Base-by-base conservation (phyloP, 2,888 invertebrate genomes). In the Agonopterix arenella region DNA sequence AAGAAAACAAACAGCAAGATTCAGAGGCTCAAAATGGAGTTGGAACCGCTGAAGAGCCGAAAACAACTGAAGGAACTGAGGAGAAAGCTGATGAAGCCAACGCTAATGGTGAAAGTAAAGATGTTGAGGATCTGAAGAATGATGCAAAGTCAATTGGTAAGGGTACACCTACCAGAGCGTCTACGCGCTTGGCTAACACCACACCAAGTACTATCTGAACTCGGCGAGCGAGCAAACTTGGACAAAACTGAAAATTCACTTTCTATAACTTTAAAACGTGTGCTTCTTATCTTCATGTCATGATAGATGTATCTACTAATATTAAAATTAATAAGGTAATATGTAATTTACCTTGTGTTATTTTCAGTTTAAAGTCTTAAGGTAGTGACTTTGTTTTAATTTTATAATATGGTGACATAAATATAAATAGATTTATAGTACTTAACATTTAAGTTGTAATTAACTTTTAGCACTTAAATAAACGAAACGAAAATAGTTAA, bases 151-250 rank as follows among this genome's bases (percentile, higher is more conserved):
- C 62, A n/a, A 28, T 55, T 11, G 68, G 60, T 62, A 28, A 28
- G 28, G 28, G 28, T 0, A 80, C 82, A 1, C 77, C 80, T 0
- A 65, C 69, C 0, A 66, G 80, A 11, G 52, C 62, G 0, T 77
- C 82, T 0, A 54, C 76, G 3, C 66, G 79, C 0, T 44, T 73
- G 8, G 69, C 75, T 0, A 66, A 52, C 8, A 59, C 60, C 0
- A 79, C 82, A 0, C 80, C 84, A 0, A 68, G 73, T 45, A 58
- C 70, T 1, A 64, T 84, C 8, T 70, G 66, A 18, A 84, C 84
- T 0, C 64, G 85, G 9, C 70, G 84, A 0, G 64, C 80, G 0
- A 85, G 84, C 53, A 66, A 61, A 51, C 60, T 82, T 1, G 55
- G 62, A 1, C 70, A 75, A 40, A 40, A 40, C 40, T n/a, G 7